Evolutionary conservation across 2,113 vertebrate species (phyloP).

Genomic region (Dipodomys merriami): DNA sequence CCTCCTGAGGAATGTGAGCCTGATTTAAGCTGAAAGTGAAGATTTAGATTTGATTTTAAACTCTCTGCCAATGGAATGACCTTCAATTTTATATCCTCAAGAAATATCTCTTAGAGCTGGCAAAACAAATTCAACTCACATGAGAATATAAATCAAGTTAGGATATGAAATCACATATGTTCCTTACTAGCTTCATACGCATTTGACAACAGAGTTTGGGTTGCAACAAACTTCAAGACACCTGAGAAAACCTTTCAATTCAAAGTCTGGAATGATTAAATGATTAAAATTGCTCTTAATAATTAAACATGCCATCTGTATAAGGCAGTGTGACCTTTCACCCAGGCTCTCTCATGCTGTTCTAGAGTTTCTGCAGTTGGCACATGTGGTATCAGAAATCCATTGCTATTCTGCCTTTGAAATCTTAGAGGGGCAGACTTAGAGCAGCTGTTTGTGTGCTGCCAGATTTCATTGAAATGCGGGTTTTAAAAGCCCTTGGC

Average conservation of each 20-base stretch:
- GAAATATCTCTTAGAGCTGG: conserved; percentile 52
- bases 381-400: conserved; percentile 76
- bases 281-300: conserved; percentile 78
- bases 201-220: conserved; percentile 54
- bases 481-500: conserved; percentile 74
- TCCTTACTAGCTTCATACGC: conserved; percentile 16
- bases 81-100: not conserved
- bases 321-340: conserved; percentile 75
- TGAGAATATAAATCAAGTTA: conserved; percentile 63
- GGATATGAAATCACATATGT: conserved; percentile 54
- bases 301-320: conserved; percentile 80
- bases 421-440: conserved; percentile 76
- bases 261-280: conserved; percentile 68
- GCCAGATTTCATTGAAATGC: conserved; percentile 77
- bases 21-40: conserved; percentile 51
- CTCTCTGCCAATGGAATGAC: conserved; percentile 64
- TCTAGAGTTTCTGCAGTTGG: conserved; percentile 82
- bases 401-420: conserved; percentile 76
- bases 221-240: conserved; percentile 48
- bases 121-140: conserved; percentile 64
- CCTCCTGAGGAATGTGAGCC: conserved; percentile 60
- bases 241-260: conserved; percentile 59
- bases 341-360: conserved; percentile 61
- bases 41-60: conserved; percentile 72
- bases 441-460: conserved; percentile 76